A percentile compares a stretch with the other conserved stretches of the same genome.
Conservation (phyloP, 2,797 vertebrate species). For the Podargus strigoides region DNA sequence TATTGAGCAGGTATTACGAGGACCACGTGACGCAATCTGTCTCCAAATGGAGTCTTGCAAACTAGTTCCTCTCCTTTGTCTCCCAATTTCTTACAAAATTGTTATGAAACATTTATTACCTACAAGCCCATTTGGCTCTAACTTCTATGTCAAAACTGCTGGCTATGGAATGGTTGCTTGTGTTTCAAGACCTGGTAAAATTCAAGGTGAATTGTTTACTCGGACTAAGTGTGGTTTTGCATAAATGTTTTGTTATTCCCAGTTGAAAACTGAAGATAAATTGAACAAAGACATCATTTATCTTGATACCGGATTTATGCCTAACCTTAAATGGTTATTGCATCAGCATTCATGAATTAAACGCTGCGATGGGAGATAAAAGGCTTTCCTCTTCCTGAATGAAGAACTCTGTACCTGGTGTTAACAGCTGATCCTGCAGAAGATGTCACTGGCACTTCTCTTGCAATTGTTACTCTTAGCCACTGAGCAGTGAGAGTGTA, state of each 20-base stretch:
- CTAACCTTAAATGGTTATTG: not conserved
- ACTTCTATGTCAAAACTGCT: not conserved
- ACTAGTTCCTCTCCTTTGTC: not conserved
- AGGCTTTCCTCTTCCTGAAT: not conserved
- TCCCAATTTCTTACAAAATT: not conserved
- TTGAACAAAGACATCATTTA: not conserved
- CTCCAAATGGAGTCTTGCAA: not conserved
- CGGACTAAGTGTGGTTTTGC: not conserved
- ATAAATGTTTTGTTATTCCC: not conserved
- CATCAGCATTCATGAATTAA: not conserved
- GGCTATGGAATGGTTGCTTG: not conserved
- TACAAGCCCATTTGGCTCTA: not conserved
- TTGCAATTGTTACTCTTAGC: not conserved
- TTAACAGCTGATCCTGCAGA: not conserved
- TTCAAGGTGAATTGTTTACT: not conserved
- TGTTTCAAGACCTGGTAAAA: not conserved
- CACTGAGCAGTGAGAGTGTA: not conserved
- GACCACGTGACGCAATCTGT: not conserved
- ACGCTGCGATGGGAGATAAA: not conserved
- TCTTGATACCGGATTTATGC: not conserved
- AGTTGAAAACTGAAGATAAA: not conserved
- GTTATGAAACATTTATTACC: not conserved
- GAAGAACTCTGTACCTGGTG: not conserved
- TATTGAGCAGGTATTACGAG: not conserved
- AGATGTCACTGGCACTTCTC: accelerated